Evolutionary conservation across 1,140 invertebrate genomes (phyloP).

Genomic region (Saxidomus purpurata): DNA sequence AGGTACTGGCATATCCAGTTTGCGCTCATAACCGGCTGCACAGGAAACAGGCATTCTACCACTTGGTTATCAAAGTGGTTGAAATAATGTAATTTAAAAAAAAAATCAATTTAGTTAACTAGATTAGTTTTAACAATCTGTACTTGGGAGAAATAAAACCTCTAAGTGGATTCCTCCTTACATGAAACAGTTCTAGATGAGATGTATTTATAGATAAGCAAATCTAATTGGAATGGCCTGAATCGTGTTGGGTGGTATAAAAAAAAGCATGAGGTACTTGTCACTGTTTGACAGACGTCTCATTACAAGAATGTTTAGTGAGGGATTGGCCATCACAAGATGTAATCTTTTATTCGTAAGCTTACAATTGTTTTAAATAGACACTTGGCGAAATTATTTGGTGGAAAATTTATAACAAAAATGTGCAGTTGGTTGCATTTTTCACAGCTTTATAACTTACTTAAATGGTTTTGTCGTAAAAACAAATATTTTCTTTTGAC

Average conservation of each 20-base stretch:
- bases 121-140: not conserved
- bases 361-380: constrained; percentile 4
- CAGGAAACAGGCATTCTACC: no score
- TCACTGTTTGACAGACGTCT: constrained; percentile 14
- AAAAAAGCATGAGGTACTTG: constrained; percentile 14
- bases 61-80: no score
- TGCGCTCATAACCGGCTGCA: no score
- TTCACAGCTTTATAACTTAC: not conserved
- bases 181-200: not conserved
- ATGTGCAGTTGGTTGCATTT: not conserved
- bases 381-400: not conserved
- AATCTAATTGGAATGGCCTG: not conserved
- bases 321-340: not conserved
- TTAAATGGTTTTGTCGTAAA: not conserved
- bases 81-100: no score
- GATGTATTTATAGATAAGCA: constrained; percentile 24
- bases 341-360: not conserved
- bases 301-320: not conserved
- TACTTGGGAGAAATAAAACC: not conserved
- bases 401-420: not conserved
- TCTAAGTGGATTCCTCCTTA: not conserved
- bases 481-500: not conserved
- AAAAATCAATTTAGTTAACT: not conserved
- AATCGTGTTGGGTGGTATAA: constrained; percentile 25
- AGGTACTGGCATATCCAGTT: no score